phyloP scores from a whole-genome alignment of 2,113 vertebrate genomes.

The Chamaetylas fuelleborni region DNA sequence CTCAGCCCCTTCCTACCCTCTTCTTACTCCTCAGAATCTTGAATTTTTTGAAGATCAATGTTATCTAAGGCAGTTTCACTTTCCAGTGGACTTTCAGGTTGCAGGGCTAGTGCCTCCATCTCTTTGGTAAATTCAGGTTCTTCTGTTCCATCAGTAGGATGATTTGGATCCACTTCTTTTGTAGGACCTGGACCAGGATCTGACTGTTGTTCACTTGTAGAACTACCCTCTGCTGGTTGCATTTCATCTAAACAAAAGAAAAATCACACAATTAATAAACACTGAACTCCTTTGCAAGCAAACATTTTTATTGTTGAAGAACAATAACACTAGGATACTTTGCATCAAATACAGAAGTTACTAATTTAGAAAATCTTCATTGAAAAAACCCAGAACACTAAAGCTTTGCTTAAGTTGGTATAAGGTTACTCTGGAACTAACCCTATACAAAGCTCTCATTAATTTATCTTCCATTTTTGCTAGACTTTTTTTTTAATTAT shows the following conservation, averaged over 20 bases:
- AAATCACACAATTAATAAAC: background rate
- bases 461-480: background rate
- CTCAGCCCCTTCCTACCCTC: background rate
- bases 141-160: background rate
- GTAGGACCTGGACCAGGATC: background rate
- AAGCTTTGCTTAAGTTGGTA: background rate
- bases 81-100: background rate
- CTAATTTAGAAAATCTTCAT: background rate
- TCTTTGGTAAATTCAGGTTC: conserved; percentile 21
- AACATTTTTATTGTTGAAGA: background rate
- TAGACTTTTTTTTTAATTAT: background rate
- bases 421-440: background rate
- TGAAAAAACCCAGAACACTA: background rate
- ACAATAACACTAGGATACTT: background rate
- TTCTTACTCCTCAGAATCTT: conserved; percentile 65
- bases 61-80: background rate
- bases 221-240: conserved; percentile 1
- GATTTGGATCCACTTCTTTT: conserved; percentile 10
- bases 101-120: background rate
- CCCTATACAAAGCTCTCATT: background rate
- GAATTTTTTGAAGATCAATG: conserved; percentile 9
- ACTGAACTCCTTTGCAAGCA: background rate
- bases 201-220: conserved; percentile 41
- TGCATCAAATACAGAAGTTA: background rate
- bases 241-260: conserved; percentile 45